phyloP scores from a whole-genome alignment of 2,888 invertebrate species.

The Caenorhabditis sp. region DNA sequence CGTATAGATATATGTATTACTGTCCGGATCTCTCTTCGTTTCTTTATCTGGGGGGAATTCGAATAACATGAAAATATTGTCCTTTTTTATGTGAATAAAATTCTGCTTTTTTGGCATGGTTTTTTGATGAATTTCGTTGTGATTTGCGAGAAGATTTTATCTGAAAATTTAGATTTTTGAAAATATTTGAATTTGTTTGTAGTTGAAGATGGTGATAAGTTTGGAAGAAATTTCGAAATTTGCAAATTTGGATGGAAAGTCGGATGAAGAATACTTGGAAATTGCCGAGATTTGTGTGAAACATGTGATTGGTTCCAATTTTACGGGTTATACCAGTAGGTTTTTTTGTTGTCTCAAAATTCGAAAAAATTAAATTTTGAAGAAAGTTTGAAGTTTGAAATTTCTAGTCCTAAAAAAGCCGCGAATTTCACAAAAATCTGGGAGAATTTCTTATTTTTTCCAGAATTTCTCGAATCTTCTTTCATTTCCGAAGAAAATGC shows the following conservation, averaged over 20 bases:
- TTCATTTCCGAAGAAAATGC: constrained; percentile 18
- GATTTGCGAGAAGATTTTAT: too few species aligned
- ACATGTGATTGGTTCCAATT: constrained; percentile 35
- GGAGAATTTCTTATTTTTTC: neutral
- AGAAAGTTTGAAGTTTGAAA: neutral
- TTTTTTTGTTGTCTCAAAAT: neutral
- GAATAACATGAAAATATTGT: too few species aligned
- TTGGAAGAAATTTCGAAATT: neutral
- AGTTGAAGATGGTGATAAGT: neutral
- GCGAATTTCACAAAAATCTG: neutral
- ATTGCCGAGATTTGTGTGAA: constrained; percentile 4
- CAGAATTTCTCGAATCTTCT: constrained; percentile 14
- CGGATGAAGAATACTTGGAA: neutral
- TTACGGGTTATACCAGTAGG: constrained; percentile 26
- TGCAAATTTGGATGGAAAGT: neutral
- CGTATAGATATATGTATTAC: too few species aligned
- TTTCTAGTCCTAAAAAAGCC: neutral
- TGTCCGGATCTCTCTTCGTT: too few species aligned
- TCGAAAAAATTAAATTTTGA: neutral
- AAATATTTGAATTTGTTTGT: neutral
- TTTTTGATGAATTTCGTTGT: too few species aligned
- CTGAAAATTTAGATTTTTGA: neutral
- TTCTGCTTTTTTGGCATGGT: too few species aligned
- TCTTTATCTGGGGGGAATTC: too few species aligned
- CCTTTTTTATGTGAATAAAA: too few species aligned